These are phyloP conservation scores for Sarcophaga carnaria DNA, from an alignment of 2,888 invertebrate genomes.

Conservation along the genomic window DNA sequence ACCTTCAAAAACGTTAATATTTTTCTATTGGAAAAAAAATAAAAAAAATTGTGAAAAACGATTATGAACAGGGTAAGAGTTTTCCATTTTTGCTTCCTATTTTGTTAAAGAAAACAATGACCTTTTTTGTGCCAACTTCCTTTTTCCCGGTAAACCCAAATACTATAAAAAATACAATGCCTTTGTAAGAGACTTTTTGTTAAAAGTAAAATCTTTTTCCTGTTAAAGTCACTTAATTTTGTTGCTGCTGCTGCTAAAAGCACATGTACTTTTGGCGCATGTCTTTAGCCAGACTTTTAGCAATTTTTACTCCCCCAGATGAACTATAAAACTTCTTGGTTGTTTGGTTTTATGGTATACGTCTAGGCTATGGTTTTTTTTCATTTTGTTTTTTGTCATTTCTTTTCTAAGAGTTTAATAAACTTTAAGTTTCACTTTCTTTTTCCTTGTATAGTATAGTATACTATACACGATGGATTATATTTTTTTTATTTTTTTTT, in stretches of 20 bases:
- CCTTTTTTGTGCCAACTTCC: slow-evolving; percentile 32
- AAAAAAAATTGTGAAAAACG: neutral
- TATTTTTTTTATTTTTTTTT: neutral
- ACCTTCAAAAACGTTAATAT: neutral
- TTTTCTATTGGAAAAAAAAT: slow-evolving; percentile 39
- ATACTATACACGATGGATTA: neutral
- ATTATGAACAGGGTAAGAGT: slow-evolving; percentile 23
- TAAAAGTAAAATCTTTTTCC: neutral
- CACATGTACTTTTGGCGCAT: slow-evolving; percentile 58
- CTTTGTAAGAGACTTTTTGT: neutral
- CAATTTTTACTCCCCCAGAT: slow-evolving; percentile 5
- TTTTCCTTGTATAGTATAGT: neutral
- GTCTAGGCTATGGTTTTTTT: slow-evolving; percentile 4
- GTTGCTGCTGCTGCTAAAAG: slow-evolving; percentile 14
- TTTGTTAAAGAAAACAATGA: slow-evolving; percentile 53
- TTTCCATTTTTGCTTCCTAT: neutral
- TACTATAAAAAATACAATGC: neutral
- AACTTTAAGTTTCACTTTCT: slow-evolving; percentile 52
- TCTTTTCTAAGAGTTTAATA: neutral
- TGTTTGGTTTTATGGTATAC: slow-evolving; percentile 33
- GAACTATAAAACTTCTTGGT: slow-evolving; percentile 19
- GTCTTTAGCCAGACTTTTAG: slow-evolving; percentile 30
- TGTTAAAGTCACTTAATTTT: neutral
- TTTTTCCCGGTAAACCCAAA: slow-evolving; percentile 10
- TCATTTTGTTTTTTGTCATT: slow-evolving; percentile 36